Evolutionary conservation across 2,797 vertebrate genomes (phyloP), one percentile per base, ranked within the genome.

Genomic region (Acanthurus tractus): DNA sequence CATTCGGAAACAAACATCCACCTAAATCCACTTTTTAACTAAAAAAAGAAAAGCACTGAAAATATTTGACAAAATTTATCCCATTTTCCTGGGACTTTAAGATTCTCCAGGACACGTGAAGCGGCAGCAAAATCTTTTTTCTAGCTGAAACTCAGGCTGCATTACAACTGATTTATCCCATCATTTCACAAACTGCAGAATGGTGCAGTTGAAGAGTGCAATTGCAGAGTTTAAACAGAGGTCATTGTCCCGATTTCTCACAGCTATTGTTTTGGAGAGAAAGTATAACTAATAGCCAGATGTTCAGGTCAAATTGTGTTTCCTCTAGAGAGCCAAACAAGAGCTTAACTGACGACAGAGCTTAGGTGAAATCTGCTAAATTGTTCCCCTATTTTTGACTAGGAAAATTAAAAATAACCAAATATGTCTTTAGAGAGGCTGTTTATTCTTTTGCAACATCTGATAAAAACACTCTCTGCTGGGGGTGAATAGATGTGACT

Each of bases 241-340:
- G 70, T 64, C 36, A 8, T 5, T 45, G 18, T 23, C 45, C 54
- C 55, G 61, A 64, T 80, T 81, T 73, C 49, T 67, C 38, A 44
- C 70, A 49, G 40, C 61, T 68, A 46, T 80, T 79, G 72, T 78
- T 83, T 25, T 20, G 29, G 45, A 63, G 57, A 42, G 46, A 65
- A 74, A 67, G 13, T 55, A 63, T 79, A 63, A 53, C 58, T 54
- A 79, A 87, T n/a, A 53, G 36, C 55, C 78, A 70, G 67, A 81
- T 83, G 70, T 78, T 78, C 18, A 25, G 57, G 45, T 79, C 44
- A 14, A 63, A 36, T 59, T 77, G 55, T 36, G 3, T 77, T 82
- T 80, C 84, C 67, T 56, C 55, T 1, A 0, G 54, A 53, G 68
- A 79, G 54, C 55, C 55, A 74, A 84, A 82, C 58, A 20, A 42